phyloP scores from a whole-genome alignment of 2,797 vertebrate genomes.

The Apogon talboti region DNA sequence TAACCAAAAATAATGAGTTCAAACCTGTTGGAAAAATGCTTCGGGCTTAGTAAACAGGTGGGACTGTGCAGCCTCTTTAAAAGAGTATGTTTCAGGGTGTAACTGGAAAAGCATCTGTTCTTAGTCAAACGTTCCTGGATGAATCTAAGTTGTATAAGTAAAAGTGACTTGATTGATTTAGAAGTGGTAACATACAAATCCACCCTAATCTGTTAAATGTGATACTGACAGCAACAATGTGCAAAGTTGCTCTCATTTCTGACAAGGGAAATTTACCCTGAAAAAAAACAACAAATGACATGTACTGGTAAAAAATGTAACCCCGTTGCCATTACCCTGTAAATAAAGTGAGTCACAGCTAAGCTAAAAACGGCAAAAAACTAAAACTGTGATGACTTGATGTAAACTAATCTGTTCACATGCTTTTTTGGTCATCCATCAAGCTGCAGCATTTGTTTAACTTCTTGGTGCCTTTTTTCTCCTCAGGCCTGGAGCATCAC shows the following conservation, averaged over 20 bases:
- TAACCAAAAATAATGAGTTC: background rate
- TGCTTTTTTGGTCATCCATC: background rate
- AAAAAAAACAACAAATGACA: no score
- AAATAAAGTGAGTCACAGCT: no score
- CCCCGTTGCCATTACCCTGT: no score
- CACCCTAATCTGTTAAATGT: background rate
- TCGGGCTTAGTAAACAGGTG: conserved; percentile 6
- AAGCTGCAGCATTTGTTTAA: background rate
- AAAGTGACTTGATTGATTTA: background rate
- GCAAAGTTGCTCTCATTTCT: no score
- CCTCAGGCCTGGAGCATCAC: conserved; percentile 97
- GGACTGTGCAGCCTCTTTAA: conserved; percentile 4
- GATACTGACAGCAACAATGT: no score
- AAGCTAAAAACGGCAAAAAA: no score
- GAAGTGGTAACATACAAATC: background rate
- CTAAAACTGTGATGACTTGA: no score
- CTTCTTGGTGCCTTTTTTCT: background rate
- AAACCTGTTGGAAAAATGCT: conserved; percentile 7
- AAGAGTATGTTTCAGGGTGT: conserved; percentile 11
- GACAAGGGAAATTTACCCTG: no score
- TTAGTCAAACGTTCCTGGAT: conserved; percentile 26
- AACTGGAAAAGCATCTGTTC: conserved; percentile 27
- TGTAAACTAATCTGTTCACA: no score
- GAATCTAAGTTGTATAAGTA: conserved; percentile 12
- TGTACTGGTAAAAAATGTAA: no score